Evolutionary conservation across 2,797 vertebrate species (phyloP).

Genomic region (Rhinophrynus dorsalis): DNA sequence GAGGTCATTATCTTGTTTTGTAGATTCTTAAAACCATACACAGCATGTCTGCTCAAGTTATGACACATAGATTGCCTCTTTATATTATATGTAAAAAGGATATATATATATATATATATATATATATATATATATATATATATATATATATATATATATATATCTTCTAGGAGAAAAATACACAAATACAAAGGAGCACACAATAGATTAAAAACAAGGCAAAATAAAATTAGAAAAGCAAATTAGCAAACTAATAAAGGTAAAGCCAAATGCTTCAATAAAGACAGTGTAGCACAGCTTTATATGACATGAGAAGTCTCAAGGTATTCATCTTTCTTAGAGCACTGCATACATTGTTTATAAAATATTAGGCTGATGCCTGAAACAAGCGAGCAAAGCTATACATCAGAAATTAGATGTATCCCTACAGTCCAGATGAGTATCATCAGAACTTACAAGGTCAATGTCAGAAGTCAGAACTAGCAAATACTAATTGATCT

Average conservation of each 20-base stretch:
- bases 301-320: too few species aligned
- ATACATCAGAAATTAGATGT: not conserved
- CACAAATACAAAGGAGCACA: too few species aligned
- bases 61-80: not conserved
- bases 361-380: too few species aligned
- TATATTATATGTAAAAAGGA: not conserved
- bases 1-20: not conserved
- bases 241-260: too few species aligned
- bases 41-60: not conserved
- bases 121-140: too few species aligned
- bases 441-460: not conserved
- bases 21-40: too few species aligned
- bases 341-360: not conserved
- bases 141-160: too few species aligned
- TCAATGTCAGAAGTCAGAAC: too few species aligned
- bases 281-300: not conserved
- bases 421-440: not conserved
- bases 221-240: not conserved
- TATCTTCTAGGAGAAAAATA: too few species aligned
- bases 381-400: too few species aligned
- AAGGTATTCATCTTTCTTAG: not conserved
- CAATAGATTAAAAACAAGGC: not conserved
- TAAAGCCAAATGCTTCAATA: not conserved
- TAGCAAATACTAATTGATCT: too few species aligned
- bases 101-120: not conserved